Evolutionary conservation across 2,888 invertebrate genomes (phyloP).

Genomic region (Heliconius cydno): DNA sequence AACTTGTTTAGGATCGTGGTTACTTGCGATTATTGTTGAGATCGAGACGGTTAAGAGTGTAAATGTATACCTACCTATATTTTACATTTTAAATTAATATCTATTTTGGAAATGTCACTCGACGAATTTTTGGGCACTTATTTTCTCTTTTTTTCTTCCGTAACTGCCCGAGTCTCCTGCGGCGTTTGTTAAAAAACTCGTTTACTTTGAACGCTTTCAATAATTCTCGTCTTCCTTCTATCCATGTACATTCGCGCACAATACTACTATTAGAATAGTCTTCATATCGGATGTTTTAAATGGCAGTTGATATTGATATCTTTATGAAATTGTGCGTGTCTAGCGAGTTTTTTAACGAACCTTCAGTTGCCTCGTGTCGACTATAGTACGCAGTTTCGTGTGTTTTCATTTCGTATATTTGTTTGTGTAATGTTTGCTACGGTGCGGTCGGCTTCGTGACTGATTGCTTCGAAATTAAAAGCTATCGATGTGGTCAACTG

Average conservation of each 20-base stretch:
- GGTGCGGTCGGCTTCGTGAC: slow-evolving; percentile 42
- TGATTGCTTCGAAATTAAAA: neutral
- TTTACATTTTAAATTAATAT: slow-evolving; percentile 72
- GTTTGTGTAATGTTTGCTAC: slow-evolving; percentile 65
- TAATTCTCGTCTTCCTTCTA: slow-evolving; percentile 77
- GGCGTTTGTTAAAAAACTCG: slow-evolving; percentile 70
- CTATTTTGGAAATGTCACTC: slow-evolving; percentile 73
- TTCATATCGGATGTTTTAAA: slow-evolving; percentile 77
- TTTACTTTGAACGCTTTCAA: slow-evolving; percentile 58
- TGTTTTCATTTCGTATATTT: slow-evolving; percentile 68
- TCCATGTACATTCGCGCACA: slow-evolving; percentile 77
- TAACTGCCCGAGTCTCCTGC: slow-evolving; percentile 48
- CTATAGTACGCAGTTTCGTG: slow-evolving; percentile 48
- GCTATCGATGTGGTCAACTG: neutral
- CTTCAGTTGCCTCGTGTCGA: slow-evolving; percentile 43
- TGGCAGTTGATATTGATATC: slow-evolving; percentile 57
- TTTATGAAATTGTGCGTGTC: slow-evolving; percentile 42
- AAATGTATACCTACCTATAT: slow-evolving; percentile 78
- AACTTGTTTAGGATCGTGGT: slow-evolving; percentile 10
- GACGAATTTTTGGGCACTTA: slow-evolving; percentile 68
- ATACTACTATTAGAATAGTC: slow-evolving; percentile 66
- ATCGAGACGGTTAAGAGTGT: slow-evolving; percentile 42
- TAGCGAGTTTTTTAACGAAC: slow-evolving; percentile 73
- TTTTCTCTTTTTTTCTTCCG: slow-evolving; percentile 59
- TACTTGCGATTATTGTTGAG: slow-evolving; percentile 12